Conservation (phyloP, 2,888 invertebrate genomes). For the Andrena bucephala region DNA sequence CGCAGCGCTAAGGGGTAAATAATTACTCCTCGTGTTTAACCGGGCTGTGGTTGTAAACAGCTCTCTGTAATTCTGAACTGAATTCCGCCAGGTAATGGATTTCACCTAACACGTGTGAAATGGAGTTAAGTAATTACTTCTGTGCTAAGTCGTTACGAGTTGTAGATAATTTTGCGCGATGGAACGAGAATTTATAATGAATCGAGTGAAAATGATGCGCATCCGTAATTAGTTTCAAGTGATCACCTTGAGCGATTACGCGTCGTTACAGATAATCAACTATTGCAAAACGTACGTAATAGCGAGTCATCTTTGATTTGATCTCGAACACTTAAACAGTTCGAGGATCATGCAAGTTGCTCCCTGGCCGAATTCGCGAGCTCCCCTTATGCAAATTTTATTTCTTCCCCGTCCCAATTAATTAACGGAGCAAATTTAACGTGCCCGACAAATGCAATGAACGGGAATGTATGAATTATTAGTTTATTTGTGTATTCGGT, state of each 20-base stretch:
- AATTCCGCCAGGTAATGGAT: not conserved
- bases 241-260: conserved; percentile 22
- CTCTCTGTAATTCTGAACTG: not conserved
- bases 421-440: conserved; percentile 41
- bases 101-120: not conserved
- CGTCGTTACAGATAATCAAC: not conserved
- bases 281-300: not conserved
- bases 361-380: not conserved
- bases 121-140: conserved; percentile 16
- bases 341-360: not conserved
- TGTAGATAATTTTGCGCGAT: conserved; percentile 17
- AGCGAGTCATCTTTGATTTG: not conserved
- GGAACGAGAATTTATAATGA: conserved; percentile 7
- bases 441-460: conserved; percentile 29
- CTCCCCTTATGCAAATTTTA: conserved; percentile 37
- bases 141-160: conserved; percentile 11
- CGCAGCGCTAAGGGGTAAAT: too few relatives aligned
- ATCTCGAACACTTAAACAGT: not conserved
- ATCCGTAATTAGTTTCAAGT: conserved; percentile 13
- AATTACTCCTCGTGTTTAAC: not conserved
- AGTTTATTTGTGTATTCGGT: conserved; percentile 25
- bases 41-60: not conserved
- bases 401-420: conserved; percentile 39
- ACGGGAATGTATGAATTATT: conserved; percentile 45
- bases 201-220: conserved; percentile 8